Percentiles rank a stretch among this genome's conserved stretches.
Conservation (phyloP, 2,797 vertebrate genomes). For the Acanthiza pusilla region DNA sequence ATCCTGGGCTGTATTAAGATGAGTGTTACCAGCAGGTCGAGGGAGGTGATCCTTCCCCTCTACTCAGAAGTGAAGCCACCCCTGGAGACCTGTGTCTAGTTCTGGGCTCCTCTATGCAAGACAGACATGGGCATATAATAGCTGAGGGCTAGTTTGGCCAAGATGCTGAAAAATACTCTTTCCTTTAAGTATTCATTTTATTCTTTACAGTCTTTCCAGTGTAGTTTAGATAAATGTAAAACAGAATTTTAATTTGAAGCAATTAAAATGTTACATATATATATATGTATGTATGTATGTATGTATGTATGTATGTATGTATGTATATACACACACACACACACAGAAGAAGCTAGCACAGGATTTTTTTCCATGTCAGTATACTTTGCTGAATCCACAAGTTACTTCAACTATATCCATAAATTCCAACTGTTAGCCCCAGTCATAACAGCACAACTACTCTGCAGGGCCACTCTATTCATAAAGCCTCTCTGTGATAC, state of each 20-base stretch:
- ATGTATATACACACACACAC: accelerated
- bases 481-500: neutral
- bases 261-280: neutral
- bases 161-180: neutral
- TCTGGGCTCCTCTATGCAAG: neutral
- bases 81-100: neutral
- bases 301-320: accelerated
- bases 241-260: neutral
- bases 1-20: neutral
- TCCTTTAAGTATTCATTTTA: neutral
- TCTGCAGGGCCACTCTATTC: neutral
- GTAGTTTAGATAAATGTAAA: neutral
- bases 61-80: too few relatives aligned
- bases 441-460: neutral
- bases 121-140: neutral
- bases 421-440: neutral
- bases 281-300: neutral
- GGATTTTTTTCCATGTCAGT: neutral
- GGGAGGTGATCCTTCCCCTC: neutral
- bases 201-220: neutral
- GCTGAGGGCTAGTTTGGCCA: neutral
- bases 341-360: neutral
- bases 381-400: neutral
- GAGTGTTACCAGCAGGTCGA: neutral
- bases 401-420: neutral